Conservation (phyloP, 2,888 invertebrate genomes). For the Drosophila neonasuta region DNA sequence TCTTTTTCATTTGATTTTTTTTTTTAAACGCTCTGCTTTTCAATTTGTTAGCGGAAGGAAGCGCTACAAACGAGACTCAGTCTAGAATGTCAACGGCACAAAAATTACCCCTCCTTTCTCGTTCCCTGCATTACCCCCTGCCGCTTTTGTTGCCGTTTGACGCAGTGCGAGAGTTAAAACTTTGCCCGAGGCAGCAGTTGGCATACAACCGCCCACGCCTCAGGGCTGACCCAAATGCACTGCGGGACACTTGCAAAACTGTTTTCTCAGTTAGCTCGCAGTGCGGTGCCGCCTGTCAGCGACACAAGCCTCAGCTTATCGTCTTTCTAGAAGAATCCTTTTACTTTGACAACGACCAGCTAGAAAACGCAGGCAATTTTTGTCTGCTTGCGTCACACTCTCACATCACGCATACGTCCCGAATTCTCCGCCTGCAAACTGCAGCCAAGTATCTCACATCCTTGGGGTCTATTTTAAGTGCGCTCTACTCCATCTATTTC, state of each 20-base stretch:
- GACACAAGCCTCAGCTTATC: conserved; percentile 38
- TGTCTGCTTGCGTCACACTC: conserved; percentile 17
- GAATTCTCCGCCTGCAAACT: conserved; percentile 2
- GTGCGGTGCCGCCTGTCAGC: conserved; percentile 44
- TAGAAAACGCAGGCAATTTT: conserved; percentile 42
- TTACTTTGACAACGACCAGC: conserved; percentile 33
- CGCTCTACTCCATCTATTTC: not conserved
- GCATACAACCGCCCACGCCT: not conserved
- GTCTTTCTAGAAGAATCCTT: conserved; percentile 32
- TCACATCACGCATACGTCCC: conserved; percentile 55
- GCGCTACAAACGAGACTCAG: conserved; percentile 44
- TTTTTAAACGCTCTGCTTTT: conserved; percentile 43
- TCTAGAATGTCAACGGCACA: conserved; percentile 50
- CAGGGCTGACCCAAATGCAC: conserved; percentile 51
- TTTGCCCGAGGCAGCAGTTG: conserved; percentile 23
- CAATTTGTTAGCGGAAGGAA: conserved; percentile 70
- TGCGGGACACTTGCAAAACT: conserved; percentile 35
- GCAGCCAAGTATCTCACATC: conserved; percentile 17
- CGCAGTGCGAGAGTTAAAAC: conserved; percentile 36
- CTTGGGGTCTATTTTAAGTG: conserved; percentile 13
- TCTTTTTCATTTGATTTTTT: not conserved
- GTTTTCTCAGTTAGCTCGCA: conserved; percentile 20
- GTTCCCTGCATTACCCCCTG: not conserved
- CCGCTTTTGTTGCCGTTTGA: not conserved
- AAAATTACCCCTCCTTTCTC: conserved; percentile 20